A percentile compares a stretch with the other conserved stretches of the same genome.
Conservation (phyloP, 2,113 vertebrate species). For the Varanus komodoensis region DNA sequence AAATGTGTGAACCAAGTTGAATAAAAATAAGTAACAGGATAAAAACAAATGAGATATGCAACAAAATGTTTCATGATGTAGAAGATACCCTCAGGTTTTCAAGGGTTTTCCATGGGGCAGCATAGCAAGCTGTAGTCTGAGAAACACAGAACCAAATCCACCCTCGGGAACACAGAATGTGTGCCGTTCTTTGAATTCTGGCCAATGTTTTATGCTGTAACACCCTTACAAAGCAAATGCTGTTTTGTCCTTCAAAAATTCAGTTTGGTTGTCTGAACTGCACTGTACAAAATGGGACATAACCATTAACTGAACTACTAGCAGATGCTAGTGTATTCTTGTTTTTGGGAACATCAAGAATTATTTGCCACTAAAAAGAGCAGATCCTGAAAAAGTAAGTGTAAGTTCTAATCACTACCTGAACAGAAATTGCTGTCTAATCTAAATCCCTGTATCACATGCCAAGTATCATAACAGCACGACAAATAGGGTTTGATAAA, state of each 20-base stretch:
- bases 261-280: background rate
- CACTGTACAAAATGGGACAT: background rate
- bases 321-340: background rate
- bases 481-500: background rate
- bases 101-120: background rate
- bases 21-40: background rate
- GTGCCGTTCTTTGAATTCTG: background rate
- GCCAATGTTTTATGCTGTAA: background rate
- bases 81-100: background rate
- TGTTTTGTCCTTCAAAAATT: background rate
- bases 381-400: background rate
- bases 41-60: background rate
- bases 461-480: background rate
- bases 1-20: background rate
- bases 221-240: background rate
- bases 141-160: too few relatives aligned
- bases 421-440: background rate
- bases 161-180: background rate
- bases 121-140: background rate
- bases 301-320: background rate
- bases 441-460: background rate
- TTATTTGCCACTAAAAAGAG: background rate
- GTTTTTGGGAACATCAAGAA: background rate
- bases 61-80: too few relatives aligned
- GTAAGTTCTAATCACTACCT: background rate